A percentile compares a stretch with the other conserved stretches of the same genome.
phyloP scores from a whole-genome alignment of 23 tunicate species.

The Styela clava region DNA sequence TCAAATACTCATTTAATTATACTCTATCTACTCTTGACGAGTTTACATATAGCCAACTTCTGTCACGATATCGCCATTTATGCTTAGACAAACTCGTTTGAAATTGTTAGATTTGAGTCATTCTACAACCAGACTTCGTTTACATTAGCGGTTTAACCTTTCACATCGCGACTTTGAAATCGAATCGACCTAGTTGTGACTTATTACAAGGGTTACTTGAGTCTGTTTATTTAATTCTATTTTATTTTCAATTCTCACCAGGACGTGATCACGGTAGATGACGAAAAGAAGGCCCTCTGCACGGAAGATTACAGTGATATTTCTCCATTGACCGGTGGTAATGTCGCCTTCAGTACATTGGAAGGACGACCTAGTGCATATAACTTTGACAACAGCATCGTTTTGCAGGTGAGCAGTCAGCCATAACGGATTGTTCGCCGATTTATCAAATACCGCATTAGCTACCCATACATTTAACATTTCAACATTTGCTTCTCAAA shows the following conservation, averaged over 20 bases:
- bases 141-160: background rate
- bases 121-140: background rate
- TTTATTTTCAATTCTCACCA: conserved; percentile 7
- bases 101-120: too few relatives aligned
- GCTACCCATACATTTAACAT: conserved; percentile 8
- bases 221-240: background rate
- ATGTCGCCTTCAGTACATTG: conserved; percentile 93
- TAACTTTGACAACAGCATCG: conserved; percentile 81
- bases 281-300: conserved; percentile 95
- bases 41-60: too few relatives aligned
- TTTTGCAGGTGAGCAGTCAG: conserved; percentile 82
- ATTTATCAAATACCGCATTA: background rate
- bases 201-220: conserved; percentile 20
- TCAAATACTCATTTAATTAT: too few relatives aligned
- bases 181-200: background rate
- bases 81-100: too few relatives aligned
- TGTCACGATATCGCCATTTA: too few relatives aligned
- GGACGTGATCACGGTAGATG: conserved; percentile 81
- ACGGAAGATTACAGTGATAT: conserved; percentile 92
- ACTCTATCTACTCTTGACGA: too few relatives aligned
- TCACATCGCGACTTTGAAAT: background rate
- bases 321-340: conserved; percentile 96
- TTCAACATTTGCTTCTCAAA: too few relatives aligned
- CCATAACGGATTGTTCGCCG: too few relatives aligned
- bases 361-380: conserved; percentile 95